phyloP scores from a whole-genome alignment of 2,113 vertebrate genomes.

The Myotis yumanensis region DNA sequence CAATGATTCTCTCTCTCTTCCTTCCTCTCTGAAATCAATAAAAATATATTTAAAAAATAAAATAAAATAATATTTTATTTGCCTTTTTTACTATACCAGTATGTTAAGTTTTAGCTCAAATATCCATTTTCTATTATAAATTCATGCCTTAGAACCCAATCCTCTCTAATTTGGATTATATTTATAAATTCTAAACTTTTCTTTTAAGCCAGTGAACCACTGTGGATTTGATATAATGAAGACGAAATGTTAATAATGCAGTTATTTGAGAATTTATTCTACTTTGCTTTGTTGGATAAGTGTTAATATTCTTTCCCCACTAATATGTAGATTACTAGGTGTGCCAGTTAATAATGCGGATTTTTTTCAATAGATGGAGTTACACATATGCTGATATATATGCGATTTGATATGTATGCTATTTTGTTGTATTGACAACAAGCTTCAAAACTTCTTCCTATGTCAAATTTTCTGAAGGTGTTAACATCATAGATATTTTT shows the following conservation, averaged over 20 bases:
- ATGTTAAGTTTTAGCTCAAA: background rate
- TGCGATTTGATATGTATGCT: too few relatives aligned
- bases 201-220: background rate
- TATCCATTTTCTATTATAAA: background rate
- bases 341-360: too few relatives aligned
- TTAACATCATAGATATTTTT: too few relatives aligned
- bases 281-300: background rate
- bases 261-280: slow-evolving; percentile 18
- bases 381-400: too few relatives aligned
- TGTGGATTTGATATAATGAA: background rate
- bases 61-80: background rate
- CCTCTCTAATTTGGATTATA: background rate
- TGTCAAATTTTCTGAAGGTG: too few relatives aligned
- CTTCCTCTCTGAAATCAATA: too few relatives aligned
- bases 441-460: too few relatives aligned
- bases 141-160: background rate
- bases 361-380: too few relatives aligned
- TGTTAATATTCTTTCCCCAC: background rate
- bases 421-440: too few relatives aligned
- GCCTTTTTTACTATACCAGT: background rate
- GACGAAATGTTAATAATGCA: background rate
- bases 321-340: background rate
- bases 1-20: too few relatives aligned
- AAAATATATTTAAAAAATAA: too few relatives aligned
- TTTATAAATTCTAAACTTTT: slow-evolving; percentile 17